These are phyloP conservation scores for Homarus gammarus DNA, from an alignment of 2,888 invertebrate species.

Conservation along the genomic window DNA sequence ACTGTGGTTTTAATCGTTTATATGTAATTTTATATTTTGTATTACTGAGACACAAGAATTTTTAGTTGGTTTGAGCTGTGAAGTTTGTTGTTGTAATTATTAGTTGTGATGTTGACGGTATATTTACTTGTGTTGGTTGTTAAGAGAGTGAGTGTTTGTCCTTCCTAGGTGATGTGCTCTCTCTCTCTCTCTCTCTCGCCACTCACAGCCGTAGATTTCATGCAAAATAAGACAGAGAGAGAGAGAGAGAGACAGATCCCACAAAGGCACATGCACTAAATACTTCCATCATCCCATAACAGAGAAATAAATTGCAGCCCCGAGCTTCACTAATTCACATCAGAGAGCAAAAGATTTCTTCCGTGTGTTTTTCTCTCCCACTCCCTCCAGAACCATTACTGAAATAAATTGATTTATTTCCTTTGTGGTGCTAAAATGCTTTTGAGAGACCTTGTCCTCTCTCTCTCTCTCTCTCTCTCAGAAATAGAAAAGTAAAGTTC, in stretches of 20 bases:
- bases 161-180: too few species aligned
- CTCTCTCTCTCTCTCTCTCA: too few species aligned
- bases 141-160: too few species aligned
- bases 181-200: conserved; percentile 14
- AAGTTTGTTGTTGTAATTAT: too few species aligned
- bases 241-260: not conserved
- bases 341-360: conserved; percentile 1
- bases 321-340: not conserved
- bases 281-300: conserved; percentile 1
- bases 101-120: too few species aligned
- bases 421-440: not conserved
- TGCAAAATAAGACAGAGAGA: not conserved
- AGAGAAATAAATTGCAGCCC: not conserved
- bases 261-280: not conserved
- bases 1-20: too few species aligned
- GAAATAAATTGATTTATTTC: conserved; percentile 1
- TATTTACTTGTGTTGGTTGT: too few species aligned
- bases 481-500: too few species aligned
- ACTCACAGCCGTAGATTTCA: not conserved
- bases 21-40: too few species aligned
- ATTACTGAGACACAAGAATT: too few species aligned
- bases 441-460: not conserved
- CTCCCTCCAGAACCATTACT: conserved; percentile 3
- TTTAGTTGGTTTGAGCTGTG: too few species aligned
- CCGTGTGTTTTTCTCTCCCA: not conserved